Base-by-base conservation (phyloP, 2,888 invertebrate genomes). In the Eristalis tenax region DNA sequence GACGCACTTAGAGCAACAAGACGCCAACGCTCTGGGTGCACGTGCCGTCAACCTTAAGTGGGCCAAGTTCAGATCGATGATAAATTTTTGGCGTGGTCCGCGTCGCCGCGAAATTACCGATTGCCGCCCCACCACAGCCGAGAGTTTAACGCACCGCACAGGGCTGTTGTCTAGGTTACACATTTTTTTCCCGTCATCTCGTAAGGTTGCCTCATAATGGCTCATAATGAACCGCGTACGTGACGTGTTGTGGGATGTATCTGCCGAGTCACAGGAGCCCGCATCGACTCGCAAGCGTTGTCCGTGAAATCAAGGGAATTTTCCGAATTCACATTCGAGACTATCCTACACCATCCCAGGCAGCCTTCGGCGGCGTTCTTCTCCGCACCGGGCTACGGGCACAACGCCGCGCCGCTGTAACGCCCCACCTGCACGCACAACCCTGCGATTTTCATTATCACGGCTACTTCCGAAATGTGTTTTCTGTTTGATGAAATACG, bases 11-110 rank as follows among this genome's bases (percentile, higher is more conserved):
- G 18, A 50, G 50, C 70, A 50, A 28, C 35, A 66, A 50, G 65
- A 79, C 70, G 75, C 61, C 80, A 84, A 80, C 63, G 71, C 80
- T 85, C 66, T 18, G 22, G 10, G 22, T 83, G 57, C 66, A 73
- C 68, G 68, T 80, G 84, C 68, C 76, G 40, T 75, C 79, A 64
- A 80, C 80, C 78, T 38, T 61, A 79, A 76, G 23, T 61, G 40
- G 80, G 84, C 70, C 84, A 84, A 84, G 84, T 84, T 75, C 70
- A 84, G 70, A 79, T 69, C 61, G 63, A 80, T 80, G 75, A 84
- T 80, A 76, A 32, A 50, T 68, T 71, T 76, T 68, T 76, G 50
- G 61, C 61, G 63, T 68, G n/a, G n/a, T n/a, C n/a, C 18, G 35
- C 18, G 35, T 73, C 56, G 56, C n/a, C 56, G 56, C 23, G 32